Evolutionary conservation across 2,888 invertebrate genomes (phyloP).

Genomic region (Drosophila atroscutellata): DNA sequence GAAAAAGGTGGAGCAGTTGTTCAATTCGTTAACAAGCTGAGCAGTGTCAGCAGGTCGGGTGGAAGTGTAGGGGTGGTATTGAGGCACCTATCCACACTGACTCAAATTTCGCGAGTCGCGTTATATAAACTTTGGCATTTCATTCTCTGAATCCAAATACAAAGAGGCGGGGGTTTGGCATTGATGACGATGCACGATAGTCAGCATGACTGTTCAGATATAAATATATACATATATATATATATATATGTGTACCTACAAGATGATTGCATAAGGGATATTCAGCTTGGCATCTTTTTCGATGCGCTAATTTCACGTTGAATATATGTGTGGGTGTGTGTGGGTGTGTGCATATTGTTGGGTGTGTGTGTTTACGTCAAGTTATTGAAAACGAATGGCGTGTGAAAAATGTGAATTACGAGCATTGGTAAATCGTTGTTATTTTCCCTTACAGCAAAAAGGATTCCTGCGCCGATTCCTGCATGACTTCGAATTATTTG

Average conservation of each 20-base stretch:
- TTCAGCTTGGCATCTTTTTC: slow-evolving; percentile 50
- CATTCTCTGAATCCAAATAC: slow-evolving; percentile 32
- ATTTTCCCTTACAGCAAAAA: slow-evolving; percentile 15
- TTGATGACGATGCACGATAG: slow-evolving; percentile 59
- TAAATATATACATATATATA: slow-evolving; percentile 3
- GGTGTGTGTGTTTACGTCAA: slow-evolving; percentile 23
- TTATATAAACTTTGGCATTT: slow-evolving; percentile 73
- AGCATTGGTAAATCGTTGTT: slow-evolving; percentile 38
- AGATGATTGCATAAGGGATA: slow-evolving; percentile 34
- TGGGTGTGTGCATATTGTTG: neutral
- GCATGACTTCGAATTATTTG: slow-evolving; percentile 47
- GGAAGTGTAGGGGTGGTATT: neutral
- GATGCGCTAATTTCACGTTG: slow-evolving; percentile 66
- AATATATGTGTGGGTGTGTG: neutral
- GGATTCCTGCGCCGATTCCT: slow-evolving; percentile 24
- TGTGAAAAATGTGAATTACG: slow-evolving; percentile 75
- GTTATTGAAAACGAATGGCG: slow-evolving; percentile 80
- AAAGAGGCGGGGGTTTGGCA: slow-evolving; percentile 15
- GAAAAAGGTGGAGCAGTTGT: slow-evolving; percentile 77
- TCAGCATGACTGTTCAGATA: slow-evolving; percentile 71
- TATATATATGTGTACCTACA: neutral
- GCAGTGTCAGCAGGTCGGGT: neutral
- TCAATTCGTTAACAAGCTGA: slow-evolving; percentile 74
- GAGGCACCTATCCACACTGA: slow-evolving; percentile 49
- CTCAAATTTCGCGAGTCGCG: slow-evolving; percentile 73